Evolutionary conservation across 2,797 vertebrate genomes (phyloP).

Genomic region (Premnoplex brunnescens): DNA sequence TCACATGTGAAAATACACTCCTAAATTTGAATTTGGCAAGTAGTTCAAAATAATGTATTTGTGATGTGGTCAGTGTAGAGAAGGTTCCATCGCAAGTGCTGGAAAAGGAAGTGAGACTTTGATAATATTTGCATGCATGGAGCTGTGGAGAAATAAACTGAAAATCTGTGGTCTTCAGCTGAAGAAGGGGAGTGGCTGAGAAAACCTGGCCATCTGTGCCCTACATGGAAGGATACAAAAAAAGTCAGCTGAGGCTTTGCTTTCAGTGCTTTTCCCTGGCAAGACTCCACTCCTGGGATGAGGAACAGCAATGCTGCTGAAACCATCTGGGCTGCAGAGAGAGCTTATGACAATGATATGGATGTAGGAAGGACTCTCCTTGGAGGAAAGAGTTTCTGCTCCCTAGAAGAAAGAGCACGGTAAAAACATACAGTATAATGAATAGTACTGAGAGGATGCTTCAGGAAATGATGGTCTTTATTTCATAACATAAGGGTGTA

Average conservation of each 20-base stretch:
- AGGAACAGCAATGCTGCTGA: background rate
- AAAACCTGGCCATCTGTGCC: conserved; percentile 47
- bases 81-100: background rate
- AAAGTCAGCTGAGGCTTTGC: conserved; percentile 42
- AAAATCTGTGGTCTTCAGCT: conserved; percentile 2
- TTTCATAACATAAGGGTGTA: background rate
- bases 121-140: background rate
- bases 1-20: background rate
- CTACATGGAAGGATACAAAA: conserved; percentile 24
- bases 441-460: background rate
- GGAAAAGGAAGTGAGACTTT: conserved; percentile 23
- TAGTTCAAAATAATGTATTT: conserved; percentile 16
- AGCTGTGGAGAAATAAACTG: conserved; percentile 32
- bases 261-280: conserved; percentile 48
- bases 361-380: background rate
- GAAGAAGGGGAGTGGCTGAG: background rate
- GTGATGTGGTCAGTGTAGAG: background rate
- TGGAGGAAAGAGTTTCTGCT: background rate
- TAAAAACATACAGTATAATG: background rate
- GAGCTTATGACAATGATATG: background rate
- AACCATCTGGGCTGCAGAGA: conserved; percentile 30
- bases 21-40: background rate
- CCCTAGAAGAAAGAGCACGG: background rate
- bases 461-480: background rate
- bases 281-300: conserved; percentile 18